A percentile compares a stretch with the other conserved stretches of the same genome.
Conservation (phyloP, 2,888 invertebrate species). For the Tethea ocularis region DNA sequence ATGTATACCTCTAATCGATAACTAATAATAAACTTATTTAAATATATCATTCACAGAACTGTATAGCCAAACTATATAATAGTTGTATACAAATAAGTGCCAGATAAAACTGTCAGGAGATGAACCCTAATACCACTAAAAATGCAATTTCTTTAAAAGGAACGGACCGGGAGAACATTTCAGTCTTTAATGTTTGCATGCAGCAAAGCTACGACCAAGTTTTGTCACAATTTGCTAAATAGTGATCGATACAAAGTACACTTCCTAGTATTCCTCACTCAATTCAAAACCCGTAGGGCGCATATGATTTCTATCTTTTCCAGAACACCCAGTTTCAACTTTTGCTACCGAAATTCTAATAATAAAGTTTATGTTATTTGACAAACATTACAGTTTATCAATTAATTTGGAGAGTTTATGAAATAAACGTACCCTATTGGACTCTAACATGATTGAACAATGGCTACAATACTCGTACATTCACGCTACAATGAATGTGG, state of each 20-base stretch:
- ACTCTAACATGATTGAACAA: slow-evolving; percentile 38
- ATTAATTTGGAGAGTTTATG: neutral
- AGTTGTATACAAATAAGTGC: no score
- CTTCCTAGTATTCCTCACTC: neutral
- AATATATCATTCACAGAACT: no score
- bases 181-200: neutral
- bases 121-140: neutral
- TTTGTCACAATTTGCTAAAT: neutral
- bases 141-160: neutral
- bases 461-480: slow-evolving; percentile 32
- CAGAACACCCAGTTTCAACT: no score
- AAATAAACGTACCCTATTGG: neutral
- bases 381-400: slow-evolving; percentile 4
- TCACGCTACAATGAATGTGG: slow-evolving; percentile 39
- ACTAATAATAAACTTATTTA: no score
- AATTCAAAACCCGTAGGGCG: neutral
- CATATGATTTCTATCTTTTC: no score
- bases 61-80: no score
- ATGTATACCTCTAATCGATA: no score
- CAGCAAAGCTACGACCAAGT: neutral
- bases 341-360: neutral
- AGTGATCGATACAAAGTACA: neutral
- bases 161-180: neutral
- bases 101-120: no score
- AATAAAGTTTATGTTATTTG: neutral